Evolutionary conservation across 1,140 invertebrate species (phyloP).

Genomic region (Dreissena rostriformis): DNA sequence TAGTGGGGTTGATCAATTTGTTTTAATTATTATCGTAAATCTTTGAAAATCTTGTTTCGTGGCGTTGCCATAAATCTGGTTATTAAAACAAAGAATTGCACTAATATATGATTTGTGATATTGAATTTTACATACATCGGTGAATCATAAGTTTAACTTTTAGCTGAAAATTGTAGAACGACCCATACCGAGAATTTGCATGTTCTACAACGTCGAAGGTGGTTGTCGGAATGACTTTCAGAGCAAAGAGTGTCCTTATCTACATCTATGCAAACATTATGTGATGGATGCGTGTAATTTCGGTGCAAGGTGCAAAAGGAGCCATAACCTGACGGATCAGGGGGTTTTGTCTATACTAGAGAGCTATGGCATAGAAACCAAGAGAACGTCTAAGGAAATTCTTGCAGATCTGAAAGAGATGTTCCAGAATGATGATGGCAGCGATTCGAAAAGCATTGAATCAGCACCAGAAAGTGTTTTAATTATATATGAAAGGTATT

Average conservation of each 20-base stretch:
- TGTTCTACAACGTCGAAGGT: slow-evolving; percentile 31
- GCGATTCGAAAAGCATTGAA: slow-evolving; percentile 12
- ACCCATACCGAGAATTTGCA: slow-evolving; percentile 28
- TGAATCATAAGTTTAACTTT: no score
- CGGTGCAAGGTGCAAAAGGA: slow-evolving; percentile 20
- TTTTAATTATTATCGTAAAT: no score
- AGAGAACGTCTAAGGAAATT: slow-evolving; percentile 24
- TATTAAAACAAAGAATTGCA: no score
- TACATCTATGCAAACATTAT: slow-evolving; percentile 44
- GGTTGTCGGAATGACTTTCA: not conserved
- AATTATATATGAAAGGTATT: no score
- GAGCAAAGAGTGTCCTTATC: slow-evolving; percentile 15
- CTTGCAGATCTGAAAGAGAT: slow-evolving; percentile 31
- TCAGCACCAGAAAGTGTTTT: not conserved
- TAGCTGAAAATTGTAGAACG: no score
- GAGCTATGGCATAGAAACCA: slow-evolving; percentile 28
- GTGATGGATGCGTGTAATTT: slow-evolving; percentile 16
- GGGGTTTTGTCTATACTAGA: slow-evolving; percentile 11
- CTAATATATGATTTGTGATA: no score
- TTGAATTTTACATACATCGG: no score
- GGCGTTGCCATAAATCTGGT: no score
- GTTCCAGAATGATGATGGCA: not conserved
- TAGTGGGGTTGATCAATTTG: no score
- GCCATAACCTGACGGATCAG: slow-evolving; percentile 15
- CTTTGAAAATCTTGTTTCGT: no score